A percentile compares a stretch with the other conserved stretches of the same genome.
Evolutionary conservation across 2,113 vertebrate genomes (phyloP).

Genomic region (Melanerpes formicivorus): DNA sequence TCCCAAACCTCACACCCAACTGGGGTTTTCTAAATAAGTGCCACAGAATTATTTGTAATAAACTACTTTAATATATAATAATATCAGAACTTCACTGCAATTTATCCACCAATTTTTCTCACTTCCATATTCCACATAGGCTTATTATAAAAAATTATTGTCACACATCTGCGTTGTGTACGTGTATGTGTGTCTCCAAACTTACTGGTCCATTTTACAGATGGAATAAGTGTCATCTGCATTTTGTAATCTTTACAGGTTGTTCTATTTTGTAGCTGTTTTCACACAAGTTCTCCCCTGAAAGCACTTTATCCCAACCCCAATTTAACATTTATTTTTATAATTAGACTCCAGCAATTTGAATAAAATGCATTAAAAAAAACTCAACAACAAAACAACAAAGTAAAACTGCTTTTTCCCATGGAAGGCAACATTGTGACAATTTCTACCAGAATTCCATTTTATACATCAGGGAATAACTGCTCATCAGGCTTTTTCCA

Average conservation of each 20-base stretch:
- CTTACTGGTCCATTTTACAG: not conserved
- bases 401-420: not conserved
- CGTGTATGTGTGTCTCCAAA: not conserved
- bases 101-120: slow-evolving; percentile 29
- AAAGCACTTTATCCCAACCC: not conserved
- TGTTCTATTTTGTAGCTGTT: not conserved
- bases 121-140: not conserved
- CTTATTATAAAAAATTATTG: not conserved
- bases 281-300: not conserved
- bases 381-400: not conserved
- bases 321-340: not conserved
- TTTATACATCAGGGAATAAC: not conserved
- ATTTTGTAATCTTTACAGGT: not conserved
- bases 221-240: not conserved
- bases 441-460: not conserved
- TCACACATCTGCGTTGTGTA: not conserved
- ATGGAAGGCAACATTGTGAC: not conserved
- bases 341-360: not conserved
- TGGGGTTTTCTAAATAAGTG: not conserved
- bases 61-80: slow-evolving; percentile 9
- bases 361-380: not conserved
- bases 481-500: not conserved
- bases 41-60: slow-evolving; percentile 20
- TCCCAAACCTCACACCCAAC: slow-evolving; percentile 1
- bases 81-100: slow-evolving; percentile 22